Evolutionary conservation across 2,113 vertebrate species (phyloP), one percentile per base, ranked within the genome.

Genomic region (Triplophysa rosa): DNA sequence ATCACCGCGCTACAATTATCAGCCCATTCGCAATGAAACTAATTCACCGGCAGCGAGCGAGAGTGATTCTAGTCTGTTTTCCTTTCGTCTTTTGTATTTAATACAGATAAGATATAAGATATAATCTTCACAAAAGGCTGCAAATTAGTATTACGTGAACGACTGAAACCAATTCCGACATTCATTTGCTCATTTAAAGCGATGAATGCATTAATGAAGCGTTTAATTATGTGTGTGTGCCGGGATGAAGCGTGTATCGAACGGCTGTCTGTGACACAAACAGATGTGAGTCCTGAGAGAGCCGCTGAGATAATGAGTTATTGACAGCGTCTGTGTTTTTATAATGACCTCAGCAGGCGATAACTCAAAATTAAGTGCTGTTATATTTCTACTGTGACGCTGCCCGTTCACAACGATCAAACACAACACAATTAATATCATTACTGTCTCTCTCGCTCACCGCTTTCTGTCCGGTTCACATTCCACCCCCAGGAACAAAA

Each of bases 1-100:
- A 86, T 82, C 82, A 59, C 67, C 52, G 80, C 81, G 70, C 61
- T 75, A 66, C 68, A 80, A 80, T 86, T 78, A 29, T 29, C 33
- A 37, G 33, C 33, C 33, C 33, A 8, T 37, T 7, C 5, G 87
- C 70, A 40, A 33, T 76, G 75, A 14, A 49, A 49, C 12, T 2
- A 80, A 71, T 80, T 67, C 67, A 52, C 69, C 62, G 19, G 24
- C 45, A 49, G 62, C 66, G 54, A 77, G 37, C 56, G 67, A 37
- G 16, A 49, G 40, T 8, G 37, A 37, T 23, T 9, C 12, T 17
- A 14, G 11, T 8, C 8, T 65, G 26, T 17, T 33, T 64, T 37
- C 5, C 33, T 37, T 7, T 17, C 29, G 0, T 64, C 16, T 33
- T 45, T 45, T 37, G 6, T 37, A 37, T 37, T 11, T 45, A 5